Evolutionary conservation across 1,140 invertebrate genomes (phyloP), one percentile per base, ranked within the genome.

Genomic region (Daktulosphaira vitifoliae): DNA sequence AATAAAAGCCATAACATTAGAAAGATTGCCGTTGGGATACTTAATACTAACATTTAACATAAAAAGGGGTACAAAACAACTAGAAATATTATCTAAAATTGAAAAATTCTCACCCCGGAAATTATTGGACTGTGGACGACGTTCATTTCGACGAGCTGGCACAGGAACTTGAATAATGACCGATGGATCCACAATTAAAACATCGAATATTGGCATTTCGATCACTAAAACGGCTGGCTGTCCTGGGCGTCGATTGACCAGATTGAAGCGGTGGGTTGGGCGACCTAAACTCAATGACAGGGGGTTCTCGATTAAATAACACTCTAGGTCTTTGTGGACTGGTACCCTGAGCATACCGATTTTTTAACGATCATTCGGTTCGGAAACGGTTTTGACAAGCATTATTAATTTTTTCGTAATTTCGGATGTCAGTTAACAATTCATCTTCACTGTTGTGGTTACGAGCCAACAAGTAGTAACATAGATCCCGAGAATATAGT

Each of bases 51-150:
- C 48, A 50, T n/a, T 26, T 50, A 50, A 26, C 0, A 49, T 49
- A 25, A 25, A 49, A 49, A 23, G 48, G 48, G 48, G 48, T 49
- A 49, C 48, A 26, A 49, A 25, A 25, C 23, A 25, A 50, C 23
- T 2, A 25, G 4, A 25, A 23, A 50, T 25, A 50, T 15, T n/a
- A 25, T 48, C 46, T 48, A 18, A 23, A 18, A n/a, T n/a, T n/a
- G n/a, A n/a, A n/a, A n/a, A n/a, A n/a, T n/a, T n/a, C n/a, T n/a
- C n/a, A n/a, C n/a, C 46, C 11, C 11, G 6, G 9, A 9, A 1
- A 15, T 48, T 13, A 2, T 11, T 22, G 3, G 20, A 22, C 20
- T 8, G 7, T n/a, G 15, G 20, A 49, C 46, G 25, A 5, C 3
- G 22, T 49, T 49, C 20, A 49, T 22, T 23, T 18, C 6, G 13